A percentile compares a stretch with the other conserved stretches of the same genome.
These are phyloP conservation scores for Branchinecta lindahli DNA, from an alignment of 1,140 invertebrate genomes.

Conservation along the genomic window DNA sequence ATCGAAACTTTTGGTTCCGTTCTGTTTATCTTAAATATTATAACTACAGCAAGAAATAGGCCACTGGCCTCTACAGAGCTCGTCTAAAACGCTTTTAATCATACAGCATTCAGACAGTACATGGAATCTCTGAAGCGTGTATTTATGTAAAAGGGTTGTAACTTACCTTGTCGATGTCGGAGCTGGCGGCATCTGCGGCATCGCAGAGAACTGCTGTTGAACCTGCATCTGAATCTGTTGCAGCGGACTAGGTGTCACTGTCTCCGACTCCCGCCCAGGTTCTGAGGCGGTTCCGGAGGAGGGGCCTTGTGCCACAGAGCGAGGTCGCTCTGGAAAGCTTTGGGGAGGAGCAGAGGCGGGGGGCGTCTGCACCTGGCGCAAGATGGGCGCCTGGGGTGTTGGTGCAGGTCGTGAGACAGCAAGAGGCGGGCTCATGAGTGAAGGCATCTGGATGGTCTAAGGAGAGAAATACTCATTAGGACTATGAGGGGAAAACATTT, in stretches of 20 bases:
- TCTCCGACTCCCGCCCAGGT: constrained; percentile 18
- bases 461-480: no score
- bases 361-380: constrained; percentile 28
- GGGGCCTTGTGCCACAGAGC: constrained; percentile 21
- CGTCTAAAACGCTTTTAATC: no score
- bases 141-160: no score
- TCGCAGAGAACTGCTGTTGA: constrained; percentile 23
- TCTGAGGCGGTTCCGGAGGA: constrained; percentile 7
- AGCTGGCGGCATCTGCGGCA: constrained; percentile 21
- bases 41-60: no score
- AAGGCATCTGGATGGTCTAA: no score
- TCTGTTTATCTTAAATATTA: no score
- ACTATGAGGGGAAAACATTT: no score
- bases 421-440: constrained; percentile 17
- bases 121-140: no score
- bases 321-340: no score
- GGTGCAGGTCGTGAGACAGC: constrained; percentile 22
- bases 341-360: constrained; percentile 24
- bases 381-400: constrained; percentile 27
- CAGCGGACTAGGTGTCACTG: constrained; percentile 20
- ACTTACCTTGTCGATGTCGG: constrained; percentile 7
- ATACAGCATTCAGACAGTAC: no score
- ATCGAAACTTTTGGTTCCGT: no score
- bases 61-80: no score
- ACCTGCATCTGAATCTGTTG: constrained; percentile 21